phyloP scores from a whole-genome alignment of 2,113 vertebrate genomes.

The Cricetomys ansorgei region DNA sequence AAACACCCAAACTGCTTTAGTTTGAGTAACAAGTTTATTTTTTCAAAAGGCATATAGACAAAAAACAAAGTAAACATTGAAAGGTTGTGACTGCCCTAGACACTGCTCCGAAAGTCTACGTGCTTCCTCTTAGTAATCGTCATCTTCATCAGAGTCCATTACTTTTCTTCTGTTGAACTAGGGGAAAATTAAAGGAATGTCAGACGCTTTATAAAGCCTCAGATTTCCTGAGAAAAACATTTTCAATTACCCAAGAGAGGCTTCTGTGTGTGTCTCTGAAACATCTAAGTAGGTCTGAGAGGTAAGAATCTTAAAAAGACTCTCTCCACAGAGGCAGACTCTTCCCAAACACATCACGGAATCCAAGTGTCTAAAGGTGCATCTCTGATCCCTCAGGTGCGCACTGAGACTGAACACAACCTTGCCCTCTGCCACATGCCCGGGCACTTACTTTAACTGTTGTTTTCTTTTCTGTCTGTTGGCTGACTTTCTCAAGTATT shows the following conservation, averaged over 20 bases:
- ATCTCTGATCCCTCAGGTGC: neutral
- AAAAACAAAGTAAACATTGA: constrained; percentile 73
- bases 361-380: neutral
- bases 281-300: neutral
- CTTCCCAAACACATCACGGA: neutral
- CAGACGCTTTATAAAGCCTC: neutral
- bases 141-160: constrained; percentile 98
- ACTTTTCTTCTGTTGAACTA: constrained; percentile 98
- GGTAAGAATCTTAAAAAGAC: neutral
- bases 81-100: constrained; percentile 76
- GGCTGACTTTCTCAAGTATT: constrained; percentile 99
- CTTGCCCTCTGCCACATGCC: neutral
- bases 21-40: constrained; percentile 80
- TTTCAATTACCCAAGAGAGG: neutral
- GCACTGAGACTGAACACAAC: neutral
- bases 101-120: constrained; percentile 62
- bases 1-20: constrained; percentile 50
- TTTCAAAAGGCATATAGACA: constrained; percentile 75
- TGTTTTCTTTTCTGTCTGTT: constrained; percentile 97
- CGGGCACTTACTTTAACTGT: constrained; percentile 93
- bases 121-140: constrained; percentile 86
- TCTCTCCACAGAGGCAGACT: neutral
- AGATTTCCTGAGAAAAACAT: constrained; percentile 20
- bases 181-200: constrained; percentile 43
- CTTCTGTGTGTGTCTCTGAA: constrained; percentile 25